These are phyloP conservation scores for Lamellibrachia columna DNA, from an alignment of 2,888 invertebrate genomes.

Conservation along the genomic window DNA sequence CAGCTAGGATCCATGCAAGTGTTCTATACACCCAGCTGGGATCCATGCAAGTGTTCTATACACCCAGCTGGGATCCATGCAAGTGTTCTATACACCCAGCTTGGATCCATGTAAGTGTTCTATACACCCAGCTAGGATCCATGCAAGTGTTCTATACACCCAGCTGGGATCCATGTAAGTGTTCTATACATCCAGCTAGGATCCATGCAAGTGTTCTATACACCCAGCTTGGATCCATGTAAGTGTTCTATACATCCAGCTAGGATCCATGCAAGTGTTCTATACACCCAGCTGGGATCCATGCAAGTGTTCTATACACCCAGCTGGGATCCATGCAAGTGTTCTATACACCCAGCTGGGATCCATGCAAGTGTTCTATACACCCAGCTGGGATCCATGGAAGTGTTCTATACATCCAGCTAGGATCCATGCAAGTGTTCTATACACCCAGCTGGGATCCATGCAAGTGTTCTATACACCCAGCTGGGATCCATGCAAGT, in stretches of 20 bases:
- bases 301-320: background rate
- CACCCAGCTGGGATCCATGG: background rate
- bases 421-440: too few species aligned
- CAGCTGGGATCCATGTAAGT: too few species aligned
- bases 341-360: background rate
- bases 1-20: background rate
- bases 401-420: background rate
- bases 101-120: too few species aligned
- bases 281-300: background rate
- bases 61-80: too few species aligned
- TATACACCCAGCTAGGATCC: too few species aligned
- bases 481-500: too few species aligned
- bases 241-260: background rate
- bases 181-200: too few species aligned
- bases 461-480: too few species aligned
- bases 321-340: background rate
- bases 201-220: too few species aligned
- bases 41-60: background rate
- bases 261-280: background rate
- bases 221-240: background rate
- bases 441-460: too few species aligned
- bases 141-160: too few species aligned
- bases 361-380: background rate
- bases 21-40: background rate
- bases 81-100: too few species aligned